A percentile compares a stretch with the other conserved stretches of the same genome.
These are phyloP conservation scores for Sebastes hubbsi DNA, from an alignment of 2,797 vertebrate species.

Conservation along the genomic window DNA sequence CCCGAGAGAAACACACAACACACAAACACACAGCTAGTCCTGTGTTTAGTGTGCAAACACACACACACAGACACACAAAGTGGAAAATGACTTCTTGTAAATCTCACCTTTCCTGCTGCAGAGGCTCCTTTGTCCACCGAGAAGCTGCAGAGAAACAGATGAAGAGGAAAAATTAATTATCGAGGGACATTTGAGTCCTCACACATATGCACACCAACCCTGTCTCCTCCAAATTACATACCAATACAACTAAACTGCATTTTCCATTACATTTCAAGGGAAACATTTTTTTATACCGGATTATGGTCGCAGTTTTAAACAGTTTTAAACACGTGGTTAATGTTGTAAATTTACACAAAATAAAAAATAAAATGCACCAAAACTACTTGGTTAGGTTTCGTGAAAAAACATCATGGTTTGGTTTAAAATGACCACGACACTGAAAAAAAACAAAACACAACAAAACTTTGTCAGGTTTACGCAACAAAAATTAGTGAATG, in stretches of 20 bases:
- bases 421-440: too few species aligned
- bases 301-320: too few species aligned
- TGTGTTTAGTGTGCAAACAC: neutral
- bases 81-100: neutral
- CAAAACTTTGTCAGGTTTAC: too few species aligned
- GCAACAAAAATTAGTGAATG: too few species aligned
- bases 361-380: too few species aligned
- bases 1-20: neutral
- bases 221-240: neutral
- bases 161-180: conserved; percentile 20
- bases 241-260: neutral
- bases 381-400: too few species aligned
- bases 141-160: conserved; percentile 69
- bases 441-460: too few species aligned
- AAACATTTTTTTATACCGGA: too few species aligned
- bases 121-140: conserved; percentile 79
- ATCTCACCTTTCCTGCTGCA: conserved; percentile 80
- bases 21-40: neutral
- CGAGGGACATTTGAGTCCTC: neutral
- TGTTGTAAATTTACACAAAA: too few species aligned
- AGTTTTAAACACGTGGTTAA: too few species aligned
- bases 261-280: too few species aligned
- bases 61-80: neutral
- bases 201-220: neutral
- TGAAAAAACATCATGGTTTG: too few species aligned